Base-by-base conservation (phyloP, 2,888 invertebrate genomes). In the Microctonus hyperodae region DNA sequence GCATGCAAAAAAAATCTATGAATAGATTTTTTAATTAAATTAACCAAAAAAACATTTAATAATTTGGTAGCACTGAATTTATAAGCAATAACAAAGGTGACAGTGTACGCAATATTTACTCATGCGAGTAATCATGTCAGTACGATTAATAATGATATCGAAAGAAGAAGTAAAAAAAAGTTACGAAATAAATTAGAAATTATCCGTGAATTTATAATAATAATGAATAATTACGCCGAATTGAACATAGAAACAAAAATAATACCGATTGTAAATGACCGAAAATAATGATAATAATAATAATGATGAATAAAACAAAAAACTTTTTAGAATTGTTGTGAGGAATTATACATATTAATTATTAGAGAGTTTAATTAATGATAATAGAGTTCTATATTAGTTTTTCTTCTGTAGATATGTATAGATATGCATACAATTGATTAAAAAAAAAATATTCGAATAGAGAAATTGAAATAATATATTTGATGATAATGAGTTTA, bases 381-480 rank as follows among this genome's bases (percentile, higher is more conserved):
- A 79, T 79, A 78, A 60, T 80, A 81, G 78, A 81, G 77, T 78
- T 81, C 79, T 83, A 80, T 81, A 79, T 81, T 81, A 80, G 78
- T 78, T 78, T 80, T 75, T 76, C 76, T 79, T 79, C 78, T 83
- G 81, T 83, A 83, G 81, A 83, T 81, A 82, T 79, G 80, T 83
- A 83, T 81, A 81, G 78, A 70, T 70, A 70, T 71, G 58, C 72
- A 71, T 72, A 69, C 71, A 69, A 73, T 74, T 73, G 65, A 70
- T 37, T 20, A 67, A 66, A 71, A 59, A 44, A 80, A 77, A 78
- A 78, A 76, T 79, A 80, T 78, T 77, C 76, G 69, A 75, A 78
- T 79, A 81, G 76, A 78, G 73, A 83, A 79, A 80, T 82, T 81
- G 76, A 70, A 64, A 81, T 82, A 78, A 78, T 78, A 79, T 79